Conservation (phyloP, 2,113 vertebrate species). For the Thymallus thymallus region DNA sequence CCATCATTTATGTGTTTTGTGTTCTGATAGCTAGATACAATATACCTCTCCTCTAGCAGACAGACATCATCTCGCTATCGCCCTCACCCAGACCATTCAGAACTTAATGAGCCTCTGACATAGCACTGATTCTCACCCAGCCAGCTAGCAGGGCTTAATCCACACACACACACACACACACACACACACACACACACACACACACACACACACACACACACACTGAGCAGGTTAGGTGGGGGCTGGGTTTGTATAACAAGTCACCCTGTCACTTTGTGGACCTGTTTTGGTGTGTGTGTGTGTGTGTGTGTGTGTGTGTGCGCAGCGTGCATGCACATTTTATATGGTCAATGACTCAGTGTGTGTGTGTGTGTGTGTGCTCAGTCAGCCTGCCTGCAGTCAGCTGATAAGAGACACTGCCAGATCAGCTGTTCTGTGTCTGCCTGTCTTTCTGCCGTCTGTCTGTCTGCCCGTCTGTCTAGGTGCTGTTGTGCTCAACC, state of each 20-base stretch:
- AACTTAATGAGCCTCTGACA: conserved; percentile 5
- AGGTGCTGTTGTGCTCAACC: not conserved
- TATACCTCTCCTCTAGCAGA: too few relatives aligned
- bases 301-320: conserved; percentile 9
- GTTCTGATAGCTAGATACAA: too few relatives aligned
- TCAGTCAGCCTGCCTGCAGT: conserved; percentile 41
- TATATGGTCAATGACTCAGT: not conserved
- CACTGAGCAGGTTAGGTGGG: not conserved
- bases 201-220: not conserved
- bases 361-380: conserved; percentile 36
- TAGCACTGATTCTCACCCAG: not conserved
- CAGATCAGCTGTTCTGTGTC: conserved; percentile 62
- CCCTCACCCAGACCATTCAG: not conserved
- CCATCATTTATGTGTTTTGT: conserved; percentile 23
- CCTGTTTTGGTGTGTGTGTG: conserved; percentile 11
- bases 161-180: not conserved
- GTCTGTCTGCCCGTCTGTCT: not conserved
- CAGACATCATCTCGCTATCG: conserved; percentile 43
- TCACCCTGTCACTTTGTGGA: conserved; percentile 26
- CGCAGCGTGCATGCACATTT: conserved; percentile 18
- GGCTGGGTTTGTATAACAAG: conserved; percentile 15
- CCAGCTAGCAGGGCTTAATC: not conserved
- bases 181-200: not conserved
- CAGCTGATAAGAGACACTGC: conserved; percentile 64
- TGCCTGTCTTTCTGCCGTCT: not conserved